A percentile compares a stretch with the other conserved stretches of the same genome.
Evolutionary conservation across 2,888 invertebrate species (phyloP).

Genomic region (Punctoribates punctum): DNA sequence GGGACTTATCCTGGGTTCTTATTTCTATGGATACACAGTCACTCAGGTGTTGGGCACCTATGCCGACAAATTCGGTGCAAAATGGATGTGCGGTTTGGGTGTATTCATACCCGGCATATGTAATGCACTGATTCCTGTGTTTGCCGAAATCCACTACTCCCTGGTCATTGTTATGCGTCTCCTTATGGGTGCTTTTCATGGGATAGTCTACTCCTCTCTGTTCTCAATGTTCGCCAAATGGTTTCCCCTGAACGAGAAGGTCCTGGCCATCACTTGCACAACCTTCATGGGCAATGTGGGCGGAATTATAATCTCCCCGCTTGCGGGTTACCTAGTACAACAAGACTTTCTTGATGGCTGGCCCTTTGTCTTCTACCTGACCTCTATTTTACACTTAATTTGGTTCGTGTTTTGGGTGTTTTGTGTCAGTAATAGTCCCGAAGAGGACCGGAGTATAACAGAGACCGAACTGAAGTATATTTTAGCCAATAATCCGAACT

Average conservation of each 20-base stretch:
- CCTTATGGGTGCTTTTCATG: conserved; percentile 33
- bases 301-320: not conserved
- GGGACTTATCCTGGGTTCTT: conserved; percentile 48
- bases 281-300: conserved; percentile 21
- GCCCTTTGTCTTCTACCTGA: conserved; percentile 39
- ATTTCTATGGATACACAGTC: conserved; percentile 47
- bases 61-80: conserved; percentile 45
- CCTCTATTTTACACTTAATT: conserved; percentile 7
- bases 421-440: conserved; percentile 28
- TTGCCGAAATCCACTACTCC: conserved; percentile 35
- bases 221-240: conserved; percentile 33
- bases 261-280: not conserved
- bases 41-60: conserved; percentile 45
- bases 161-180: conserved; percentile 16
- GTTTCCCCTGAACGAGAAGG: conserved; percentile 29
- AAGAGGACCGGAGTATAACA: not conserved
- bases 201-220: not conserved
- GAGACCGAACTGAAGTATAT: conserved; percentile 24
- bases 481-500: conserved; percentile 17
- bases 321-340: conserved; percentile 31
- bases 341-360: conserved; percentile 31
- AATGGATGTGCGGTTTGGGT: conserved; percentile 41
- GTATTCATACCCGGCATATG: conserved; percentile 43
- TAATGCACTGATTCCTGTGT: conserved; percentile 46
- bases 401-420: not conserved